Evolutionary conservation across 2,113 vertebrate genomes (phyloP).

Genomic region (Herpetotheres cachinnans): DNA sequence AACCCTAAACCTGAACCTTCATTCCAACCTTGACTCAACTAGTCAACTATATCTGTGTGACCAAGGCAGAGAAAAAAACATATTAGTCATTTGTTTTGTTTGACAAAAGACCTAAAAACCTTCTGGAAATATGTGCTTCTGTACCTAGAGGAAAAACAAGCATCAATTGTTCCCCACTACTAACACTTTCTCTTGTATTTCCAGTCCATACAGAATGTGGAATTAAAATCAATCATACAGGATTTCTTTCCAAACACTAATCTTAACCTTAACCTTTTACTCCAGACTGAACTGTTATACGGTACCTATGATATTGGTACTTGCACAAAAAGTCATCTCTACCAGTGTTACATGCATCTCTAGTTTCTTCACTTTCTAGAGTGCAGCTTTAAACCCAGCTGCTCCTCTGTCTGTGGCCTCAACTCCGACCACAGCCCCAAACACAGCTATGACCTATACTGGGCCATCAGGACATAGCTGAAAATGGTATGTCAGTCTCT

Average conservation of each 20-base stretch:
- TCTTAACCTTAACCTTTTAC: background rate
- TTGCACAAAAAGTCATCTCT: background rate
- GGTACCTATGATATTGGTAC: accelerated
- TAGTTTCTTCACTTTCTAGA: background rate
- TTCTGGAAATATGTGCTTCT: background rate
- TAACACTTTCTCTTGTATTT: background rate
- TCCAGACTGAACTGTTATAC: background rate
- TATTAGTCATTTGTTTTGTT: background rate
- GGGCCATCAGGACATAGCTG: background rate
- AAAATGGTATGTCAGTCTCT: accelerated
- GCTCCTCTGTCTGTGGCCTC: background rate
- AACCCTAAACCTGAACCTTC: background rate
- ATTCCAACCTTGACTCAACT: background rate
- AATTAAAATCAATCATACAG: background rate
- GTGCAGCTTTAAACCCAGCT: background rate
- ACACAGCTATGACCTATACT: background rate
- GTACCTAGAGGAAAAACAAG: background rate
- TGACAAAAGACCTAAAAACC: background rate
- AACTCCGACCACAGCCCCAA: background rate
- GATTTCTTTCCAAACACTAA: background rate
- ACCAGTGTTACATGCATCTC: background rate
- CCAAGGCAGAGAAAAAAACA: background rate
- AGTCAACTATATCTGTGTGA: background rate
- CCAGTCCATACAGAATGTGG: background rate
- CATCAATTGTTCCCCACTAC: background rate